phyloP scores from a whole-genome alignment of 2,113 vertebrate species.

The Columba livia region DNA sequence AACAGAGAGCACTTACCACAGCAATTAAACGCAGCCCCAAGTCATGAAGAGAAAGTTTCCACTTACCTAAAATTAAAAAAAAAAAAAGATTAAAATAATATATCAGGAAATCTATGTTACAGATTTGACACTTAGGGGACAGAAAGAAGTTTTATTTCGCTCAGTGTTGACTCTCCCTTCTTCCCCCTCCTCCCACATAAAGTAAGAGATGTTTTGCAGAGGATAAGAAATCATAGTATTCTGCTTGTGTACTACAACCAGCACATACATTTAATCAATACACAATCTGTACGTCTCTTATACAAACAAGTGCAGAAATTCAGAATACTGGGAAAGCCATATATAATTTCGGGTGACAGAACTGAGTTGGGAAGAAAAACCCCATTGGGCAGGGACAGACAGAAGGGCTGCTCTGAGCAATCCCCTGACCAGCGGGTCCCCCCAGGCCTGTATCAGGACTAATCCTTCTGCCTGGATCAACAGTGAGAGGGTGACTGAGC shows the following conservation, averaged over 20 bases:
- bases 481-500: neutral
- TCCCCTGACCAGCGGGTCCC: rapidly evolving
- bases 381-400: rapidly evolving
- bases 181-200: neutral
- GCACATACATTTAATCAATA: neutral
- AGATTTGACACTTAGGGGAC: neutral
- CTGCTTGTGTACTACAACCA: neutral
- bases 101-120: neutral
- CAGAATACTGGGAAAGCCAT: neutral
- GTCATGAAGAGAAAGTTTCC: constrained; percentile 65
- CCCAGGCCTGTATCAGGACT: rapidly evolving
- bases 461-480: neutral
- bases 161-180: neutral
- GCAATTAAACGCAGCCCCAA: constrained; percentile 22
- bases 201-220: neutral
- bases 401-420: neutral
- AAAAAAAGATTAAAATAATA: neutral
- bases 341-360: neutral
- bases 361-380: neutral
- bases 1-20: constrained; percentile 74
- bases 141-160: neutral
- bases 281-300: neutral
- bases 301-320: neutral
- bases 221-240: neutral
- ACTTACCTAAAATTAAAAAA: constrained; percentile 77